Evolutionary conservation across 2,113 vertebrate genomes (phyloP), one percentile per base, ranked within the genome.

Genomic region (Dipodomys stephensi): DNA sequence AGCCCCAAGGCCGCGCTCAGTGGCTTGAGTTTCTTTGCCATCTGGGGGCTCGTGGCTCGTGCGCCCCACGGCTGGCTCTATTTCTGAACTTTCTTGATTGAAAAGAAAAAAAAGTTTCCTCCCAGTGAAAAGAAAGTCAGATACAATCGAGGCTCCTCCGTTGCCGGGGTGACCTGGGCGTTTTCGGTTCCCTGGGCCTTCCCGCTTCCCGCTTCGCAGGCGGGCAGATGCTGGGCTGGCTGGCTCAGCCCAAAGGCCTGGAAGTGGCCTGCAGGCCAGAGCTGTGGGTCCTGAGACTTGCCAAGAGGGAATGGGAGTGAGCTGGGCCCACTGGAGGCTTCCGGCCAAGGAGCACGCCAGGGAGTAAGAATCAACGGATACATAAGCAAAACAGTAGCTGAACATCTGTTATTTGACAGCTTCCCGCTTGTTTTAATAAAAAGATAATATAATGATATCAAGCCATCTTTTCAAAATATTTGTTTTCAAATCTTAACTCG

Each of bases 351-450:
- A 87, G 73, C 2, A 6, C 7, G 5, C 10, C 25, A 16, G 68
- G 64, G 35, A 39, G 39, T 39, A 39, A 39, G 39, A 39, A 39
- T 39, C 39, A 39, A 39, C 39, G 39, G 39, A 39, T 39, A 39
- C 39, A 39, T 39, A 39, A 5, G 39, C 39, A 93, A 60, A 68
- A 22, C 25, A 44, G 1, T 13, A 23, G 39, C 46, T 20, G 20
- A 35, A 16, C 32, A 60, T 53, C 8, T 64, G 4, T 77, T 30
- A 16, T 9, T 12, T 39, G 15, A 10, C 44, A 77, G 28, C 64
- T 28, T 67, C 25, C 72, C 20, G n/a, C 11, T 64, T 6, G 6
- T 90, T 91, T 71, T 67, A 95, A 86, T 82, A 79, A 93, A 87
- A 85, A 64, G 44, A 32, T 13, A 23, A n/a, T 3, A 69, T 6